Evolutionary conservation across 1,140 invertebrate genomes (phyloP).

Genomic region (Bombus confusus): DNA sequence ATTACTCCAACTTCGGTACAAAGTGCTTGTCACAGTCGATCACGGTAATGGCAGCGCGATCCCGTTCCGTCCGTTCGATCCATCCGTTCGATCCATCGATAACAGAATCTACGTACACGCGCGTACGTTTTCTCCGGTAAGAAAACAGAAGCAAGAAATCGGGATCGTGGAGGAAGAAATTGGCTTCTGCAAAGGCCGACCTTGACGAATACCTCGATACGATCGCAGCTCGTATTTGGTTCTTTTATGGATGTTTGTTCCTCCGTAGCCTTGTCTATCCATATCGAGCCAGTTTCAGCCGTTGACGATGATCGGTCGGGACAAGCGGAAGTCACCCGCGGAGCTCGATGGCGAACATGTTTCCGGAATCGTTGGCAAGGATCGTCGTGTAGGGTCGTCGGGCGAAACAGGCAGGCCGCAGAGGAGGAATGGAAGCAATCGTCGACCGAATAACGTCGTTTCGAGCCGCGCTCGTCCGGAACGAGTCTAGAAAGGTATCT

Average conservation of each 20-base stretch:
- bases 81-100: not conserved
- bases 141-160: not conserved
- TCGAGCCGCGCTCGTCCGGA: slow-evolving; percentile 34
- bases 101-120: not conserved
- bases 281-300: not conserved
- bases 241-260: not conserved
- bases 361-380: slow-evolving; percentile 36
- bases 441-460: slow-evolving; percentile 33
- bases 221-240: not conserved
- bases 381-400: slow-evolving; percentile 21
- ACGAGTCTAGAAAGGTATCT: slow-evolving; percentile 53
- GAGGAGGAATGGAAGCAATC: not conserved
- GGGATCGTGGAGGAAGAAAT: not conserved
- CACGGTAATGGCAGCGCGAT: slow-evolving; percentile 4
- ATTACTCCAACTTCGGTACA: not conserved
- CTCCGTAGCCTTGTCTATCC: not conserved
- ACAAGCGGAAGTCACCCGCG: slow-evolving; percentile 38
- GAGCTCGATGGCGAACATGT: slow-evolving; percentile 22
- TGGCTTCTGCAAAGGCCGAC: not conserved
- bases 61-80: too few species aligned
- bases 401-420: not conserved
- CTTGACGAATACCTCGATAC: not conserved
- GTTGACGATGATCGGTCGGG: not conserved
- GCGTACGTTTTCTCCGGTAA: too few species aligned
- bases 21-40: not conserved